Percentiles rank a stretch among this genome's conserved stretches.
Evolutionary conservation across 2,888 invertebrate species (phyloP).

Genomic region (Drosophila anceps): DNA sequence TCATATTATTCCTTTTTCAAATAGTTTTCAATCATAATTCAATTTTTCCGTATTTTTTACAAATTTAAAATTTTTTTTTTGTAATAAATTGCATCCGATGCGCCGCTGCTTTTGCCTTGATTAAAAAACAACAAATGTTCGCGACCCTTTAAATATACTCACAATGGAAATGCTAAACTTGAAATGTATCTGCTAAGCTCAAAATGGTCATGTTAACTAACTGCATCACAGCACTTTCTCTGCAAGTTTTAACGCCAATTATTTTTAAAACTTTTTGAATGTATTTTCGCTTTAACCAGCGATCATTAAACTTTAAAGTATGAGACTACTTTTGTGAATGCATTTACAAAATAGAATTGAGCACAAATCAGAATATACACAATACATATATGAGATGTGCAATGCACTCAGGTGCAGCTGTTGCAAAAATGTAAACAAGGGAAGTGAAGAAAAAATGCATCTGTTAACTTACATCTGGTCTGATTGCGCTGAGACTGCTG

Average conservation of each 20-base stretch:
- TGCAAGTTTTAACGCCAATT: not conserved
- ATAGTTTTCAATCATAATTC: not conserved
- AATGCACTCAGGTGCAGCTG: not conserved
- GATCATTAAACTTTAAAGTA: too few relatives aligned
- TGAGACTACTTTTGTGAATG: not conserved
- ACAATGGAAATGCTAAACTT: not conserved
- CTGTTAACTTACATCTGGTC: slow-evolving; percentile 12
- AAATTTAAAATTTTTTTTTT: not conserved
- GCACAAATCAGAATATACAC: not conserved
- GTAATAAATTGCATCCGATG: not conserved
- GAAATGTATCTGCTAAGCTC: slow-evolving; percentile 4
- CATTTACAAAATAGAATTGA: not conserved
- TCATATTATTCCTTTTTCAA: not conserved
- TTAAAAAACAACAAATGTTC: not conserved
- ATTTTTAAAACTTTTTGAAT: not conserved
- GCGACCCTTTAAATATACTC: not conserved
- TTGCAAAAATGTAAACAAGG: not conserved
- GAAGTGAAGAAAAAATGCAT: not conserved
- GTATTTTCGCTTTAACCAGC: not conserved
- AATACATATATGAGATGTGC: not conserved
- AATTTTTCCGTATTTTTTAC: not conserved
- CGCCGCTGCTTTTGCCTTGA: not conserved
- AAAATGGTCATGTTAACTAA: slow-evolving; percentile 5
- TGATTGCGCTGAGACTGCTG: not conserved
- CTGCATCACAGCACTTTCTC: not conserved